Percentiles rank a stretch among this genome's conserved stretches.
Conservation (phyloP, 2,888 invertebrate genomes). For the Panopea generosa region DNA sequence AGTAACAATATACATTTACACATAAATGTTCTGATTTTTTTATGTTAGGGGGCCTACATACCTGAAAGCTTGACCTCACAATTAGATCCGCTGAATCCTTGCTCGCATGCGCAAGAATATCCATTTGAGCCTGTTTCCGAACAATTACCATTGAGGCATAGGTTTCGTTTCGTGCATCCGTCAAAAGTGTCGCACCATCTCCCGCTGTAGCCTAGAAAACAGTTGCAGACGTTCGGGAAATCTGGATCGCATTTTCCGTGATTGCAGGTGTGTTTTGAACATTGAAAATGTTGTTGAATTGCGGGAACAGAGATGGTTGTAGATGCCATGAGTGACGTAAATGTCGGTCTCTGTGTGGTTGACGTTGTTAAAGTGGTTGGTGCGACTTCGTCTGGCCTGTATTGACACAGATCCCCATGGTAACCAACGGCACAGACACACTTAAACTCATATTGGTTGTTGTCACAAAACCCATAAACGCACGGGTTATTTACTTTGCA, state of each 20-base stretch:
- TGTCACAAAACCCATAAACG: constrained; percentile 46
- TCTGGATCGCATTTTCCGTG: constrained; percentile 32
- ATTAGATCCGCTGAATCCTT: constrained; percentile 45
- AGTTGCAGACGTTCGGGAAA: constrained; percentile 33
- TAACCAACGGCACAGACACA: constrained; percentile 48
- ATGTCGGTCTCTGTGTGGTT: background rate
- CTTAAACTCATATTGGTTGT: constrained; percentile 16
- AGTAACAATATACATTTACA: too few relatives aligned
- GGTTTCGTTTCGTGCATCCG: constrained; percentile 31
- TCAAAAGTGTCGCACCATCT: constrained; percentile 36
- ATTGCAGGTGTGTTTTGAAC: constrained; percentile 14
- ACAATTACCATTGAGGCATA: constrained; percentile 43
- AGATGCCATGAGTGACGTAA: background rate
- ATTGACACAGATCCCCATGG: constrained; percentile 38
- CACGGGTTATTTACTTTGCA: constrained; percentile 39
- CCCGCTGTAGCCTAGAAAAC: constrained; percentile 32
- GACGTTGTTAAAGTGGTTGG: background rate
- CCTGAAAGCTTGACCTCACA: constrained; percentile 35
- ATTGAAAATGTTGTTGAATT: background rate
- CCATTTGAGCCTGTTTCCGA: constrained; percentile 12
- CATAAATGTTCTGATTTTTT: too few relatives aligned
- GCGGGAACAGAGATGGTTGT: background rate
- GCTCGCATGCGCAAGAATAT: constrained; percentile 45
- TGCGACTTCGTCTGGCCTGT: constrained; percentile 8
- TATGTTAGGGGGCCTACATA: background rate